A percentile compares a stretch with the other conserved stretches of the same genome.
Evolutionary conservation across 2,888 invertebrate genomes (phyloP).

Genomic region (Amphipyra tragopoginis): DNA sequence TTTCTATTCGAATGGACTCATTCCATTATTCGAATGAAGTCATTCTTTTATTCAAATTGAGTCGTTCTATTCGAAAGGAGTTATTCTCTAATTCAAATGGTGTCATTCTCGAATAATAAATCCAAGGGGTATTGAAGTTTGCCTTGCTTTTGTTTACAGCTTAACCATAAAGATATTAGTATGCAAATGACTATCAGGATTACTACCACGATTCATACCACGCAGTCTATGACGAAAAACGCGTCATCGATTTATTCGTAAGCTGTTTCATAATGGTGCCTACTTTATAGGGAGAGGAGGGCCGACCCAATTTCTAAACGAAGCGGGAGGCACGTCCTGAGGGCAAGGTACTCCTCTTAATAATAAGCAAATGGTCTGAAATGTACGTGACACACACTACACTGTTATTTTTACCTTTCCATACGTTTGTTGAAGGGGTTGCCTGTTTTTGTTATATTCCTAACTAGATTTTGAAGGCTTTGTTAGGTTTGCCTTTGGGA

Average conservation of each 20-base stretch:
- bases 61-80: too few relatives aligned
- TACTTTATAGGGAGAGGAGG: constrained; percentile 69
- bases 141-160: too few relatives aligned
- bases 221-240: constrained; percentile 53
- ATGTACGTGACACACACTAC: constrained; percentile 59
- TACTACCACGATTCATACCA: constrained; percentile 9
- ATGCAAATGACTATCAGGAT: not conserved
- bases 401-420: constrained; percentile 46
- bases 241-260: constrained; percentile 70
- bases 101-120: too few relatives aligned
- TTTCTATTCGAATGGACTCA: too few relatives aligned
- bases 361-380: constrained; percentile 72
- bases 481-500: constrained; percentile 24
- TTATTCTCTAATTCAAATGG: too few relatives aligned
- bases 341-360: constrained; percentile 67
- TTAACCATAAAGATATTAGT: too few relatives aligned
- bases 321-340: constrained; percentile 79
- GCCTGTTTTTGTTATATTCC: constrained; percentile 16
- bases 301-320: constrained; percentile 80
- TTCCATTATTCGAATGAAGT: too few relatives aligned
- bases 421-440: constrained; percentile 11
- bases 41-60: too few relatives aligned
- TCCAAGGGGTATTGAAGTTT: too few relatives aligned
- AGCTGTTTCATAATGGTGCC: constrained; percentile 71
- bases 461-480: constrained; percentile 22